phyloP scores from a whole-genome alignment of 2,888 invertebrate genomes.

The Heliconius erato region DNA sequence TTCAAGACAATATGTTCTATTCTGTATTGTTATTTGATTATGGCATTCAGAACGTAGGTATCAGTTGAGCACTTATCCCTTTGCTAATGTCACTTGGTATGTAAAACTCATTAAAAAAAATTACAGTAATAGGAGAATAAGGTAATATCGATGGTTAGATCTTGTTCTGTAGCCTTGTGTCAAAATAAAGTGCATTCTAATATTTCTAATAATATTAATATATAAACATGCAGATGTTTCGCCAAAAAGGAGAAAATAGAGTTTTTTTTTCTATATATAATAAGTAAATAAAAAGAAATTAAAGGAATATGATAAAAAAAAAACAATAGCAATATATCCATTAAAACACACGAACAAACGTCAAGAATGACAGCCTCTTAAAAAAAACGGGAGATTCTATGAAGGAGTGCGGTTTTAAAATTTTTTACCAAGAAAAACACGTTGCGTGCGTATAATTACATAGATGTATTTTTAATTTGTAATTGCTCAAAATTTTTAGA shows the following conservation, averaged over 20 bases:
- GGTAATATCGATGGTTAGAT: neutral
- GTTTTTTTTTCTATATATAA: neutral
- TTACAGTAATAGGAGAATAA: neutral
- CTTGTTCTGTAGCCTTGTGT: neutral
- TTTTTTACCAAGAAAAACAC: conserved; percentile 35
- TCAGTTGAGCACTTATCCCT: too few species aligned
- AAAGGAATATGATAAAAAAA: neutral
- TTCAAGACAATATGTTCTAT: too few species aligned
- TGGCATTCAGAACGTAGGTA: too few species aligned
- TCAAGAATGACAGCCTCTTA: conserved; percentile 23
- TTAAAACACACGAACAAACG: neutral
- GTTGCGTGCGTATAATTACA: conserved; percentile 55
- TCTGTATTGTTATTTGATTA: too few species aligned
- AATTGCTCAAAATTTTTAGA: conserved; percentile 55
- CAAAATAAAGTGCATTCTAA: too few species aligned
- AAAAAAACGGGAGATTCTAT: conserved; percentile 17
- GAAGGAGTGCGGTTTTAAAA: conserved; percentile 6
- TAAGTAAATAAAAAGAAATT: neutral
- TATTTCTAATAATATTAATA: too few species aligned
- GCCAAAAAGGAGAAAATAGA: too few species aligned
- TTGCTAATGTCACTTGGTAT: too few species aligned
- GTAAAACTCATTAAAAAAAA: too few species aligned
- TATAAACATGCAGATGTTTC: too few species aligned
- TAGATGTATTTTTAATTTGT: conserved; percentile 52
- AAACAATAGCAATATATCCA: neutral